A percentile compares a stretch with the other conserved stretches of the same genome.
These are phyloP conservation scores for Halocynthia roretzi DNA, from an alignment of 23 tunicate genomes.

Conservation along the genomic window DNA sequence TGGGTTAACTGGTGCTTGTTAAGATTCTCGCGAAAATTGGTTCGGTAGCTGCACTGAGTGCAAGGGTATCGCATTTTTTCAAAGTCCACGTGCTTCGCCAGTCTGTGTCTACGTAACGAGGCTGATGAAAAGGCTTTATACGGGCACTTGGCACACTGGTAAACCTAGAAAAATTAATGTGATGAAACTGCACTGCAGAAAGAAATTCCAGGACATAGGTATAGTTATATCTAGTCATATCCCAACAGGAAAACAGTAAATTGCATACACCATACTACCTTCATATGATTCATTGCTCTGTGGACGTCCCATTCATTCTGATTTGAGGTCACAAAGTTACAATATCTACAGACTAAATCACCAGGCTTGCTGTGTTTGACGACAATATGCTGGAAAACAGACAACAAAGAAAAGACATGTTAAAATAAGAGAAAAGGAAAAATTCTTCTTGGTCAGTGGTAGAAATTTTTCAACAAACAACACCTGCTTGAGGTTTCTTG, in stretches of 20 bases:
- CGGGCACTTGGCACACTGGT: constrained; percentile 23
- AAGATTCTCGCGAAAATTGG: constrained; percentile 19
- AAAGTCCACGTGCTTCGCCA: constrained; percentile 21
- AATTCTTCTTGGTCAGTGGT: not conserved
- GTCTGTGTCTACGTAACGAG: constrained; percentile 30
- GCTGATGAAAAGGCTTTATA: constrained; percentile 12
- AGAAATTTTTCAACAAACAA: not conserved
- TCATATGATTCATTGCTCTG: constrained; percentile 34
- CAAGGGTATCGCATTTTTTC: constrained; percentile 39
- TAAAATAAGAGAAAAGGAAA: not conserved
- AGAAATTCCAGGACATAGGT: not conserved
- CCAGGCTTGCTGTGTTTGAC: constrained; percentile 28
- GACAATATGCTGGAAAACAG: constrained; percentile 1
- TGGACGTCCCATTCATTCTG: constrained; percentile 49
- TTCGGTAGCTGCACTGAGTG: constrained; percentile 25
- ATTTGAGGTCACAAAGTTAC: constrained; percentile 31
- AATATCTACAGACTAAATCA: constrained; percentile 30
- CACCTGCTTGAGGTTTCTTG: constrained; percentile 26
- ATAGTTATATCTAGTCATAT: not conserved
- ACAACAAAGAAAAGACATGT: not conserved
- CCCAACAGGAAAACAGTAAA: not conserved
- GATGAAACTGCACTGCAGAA: not conserved
- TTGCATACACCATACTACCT: constrained; percentile 9
- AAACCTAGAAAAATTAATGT: not conserved
- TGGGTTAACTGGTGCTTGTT: constrained; percentile 34